These are phyloP conservation scores for Odontomyia ornata DNA, from an alignment of 2,888 invertebrate species.

Conservation along the genomic window DNA sequence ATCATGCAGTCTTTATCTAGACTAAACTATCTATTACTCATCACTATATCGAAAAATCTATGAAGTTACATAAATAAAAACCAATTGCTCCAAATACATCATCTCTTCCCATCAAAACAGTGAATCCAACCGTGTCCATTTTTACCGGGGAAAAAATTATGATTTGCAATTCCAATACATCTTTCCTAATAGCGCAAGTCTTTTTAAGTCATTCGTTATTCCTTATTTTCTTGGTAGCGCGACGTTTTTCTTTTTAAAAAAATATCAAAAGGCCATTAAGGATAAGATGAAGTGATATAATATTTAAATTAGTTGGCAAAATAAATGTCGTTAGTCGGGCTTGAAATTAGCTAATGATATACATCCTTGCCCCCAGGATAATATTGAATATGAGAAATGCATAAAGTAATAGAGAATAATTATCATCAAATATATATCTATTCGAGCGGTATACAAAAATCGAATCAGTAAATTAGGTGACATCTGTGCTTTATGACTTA, in stretches of 20 bases:
- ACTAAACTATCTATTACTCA: too few species aligned
- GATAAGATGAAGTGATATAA: conserved; percentile 51
- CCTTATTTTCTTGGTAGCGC: not conserved
- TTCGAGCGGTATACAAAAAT: conserved; percentile 39
- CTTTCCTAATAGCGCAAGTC: conserved; percentile 29
- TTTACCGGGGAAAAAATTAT: conserved; percentile 18
- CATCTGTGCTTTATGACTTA: conserved; percentile 52
- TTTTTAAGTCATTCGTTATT: conserved; percentile 1
- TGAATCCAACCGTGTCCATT: not conserved
- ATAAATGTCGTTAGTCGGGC: conserved; percentile 51
- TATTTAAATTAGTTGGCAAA: conserved; percentile 51
- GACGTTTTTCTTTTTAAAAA: conserved; percentile 27
- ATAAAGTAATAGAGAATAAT: not conserved
- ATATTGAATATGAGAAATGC: conserved; percentile 21
- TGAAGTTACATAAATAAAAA: not conserved
- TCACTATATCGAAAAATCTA: too few species aligned
- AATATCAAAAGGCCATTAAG: conserved; percentile 51
- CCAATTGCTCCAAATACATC: conserved; percentile 5
- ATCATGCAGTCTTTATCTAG: too few species aligned
- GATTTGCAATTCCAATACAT: conserved; percentile 51
- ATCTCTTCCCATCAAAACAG: not conserved
- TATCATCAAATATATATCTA: not conserved
- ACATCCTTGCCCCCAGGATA: conserved; percentile 44
- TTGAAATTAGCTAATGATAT: conserved; percentile 51
- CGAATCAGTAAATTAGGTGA: conserved; percentile 50